phyloP scores from a whole-genome alignment of 2,888 invertebrate species.

The Lamproptera curius region DNA sequence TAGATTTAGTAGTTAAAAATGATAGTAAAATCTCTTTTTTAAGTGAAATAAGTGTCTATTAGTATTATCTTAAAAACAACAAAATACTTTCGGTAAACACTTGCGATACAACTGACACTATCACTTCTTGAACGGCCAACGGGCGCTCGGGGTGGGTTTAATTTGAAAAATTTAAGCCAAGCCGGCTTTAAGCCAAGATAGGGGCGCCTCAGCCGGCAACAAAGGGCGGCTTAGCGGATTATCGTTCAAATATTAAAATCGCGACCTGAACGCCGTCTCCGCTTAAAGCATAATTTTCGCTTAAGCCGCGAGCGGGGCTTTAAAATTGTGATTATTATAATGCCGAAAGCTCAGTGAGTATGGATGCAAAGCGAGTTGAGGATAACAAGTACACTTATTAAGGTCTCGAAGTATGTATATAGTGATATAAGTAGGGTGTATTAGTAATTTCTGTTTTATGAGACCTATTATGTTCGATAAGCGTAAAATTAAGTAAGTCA shows the following conservation, averaged over 20 bases:
- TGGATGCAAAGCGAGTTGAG: too few species aligned
- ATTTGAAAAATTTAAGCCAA: conserved; percentile 8
- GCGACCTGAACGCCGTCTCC: conserved; percentile 13
- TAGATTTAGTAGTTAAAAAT: background rate
- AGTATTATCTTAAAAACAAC: background rate
- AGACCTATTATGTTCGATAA: too few species aligned
- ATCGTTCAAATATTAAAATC: conserved; percentile 37
- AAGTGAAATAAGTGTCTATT: background rate
- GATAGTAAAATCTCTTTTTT: background rate
- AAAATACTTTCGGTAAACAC: background rate
- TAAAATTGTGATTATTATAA: background rate
- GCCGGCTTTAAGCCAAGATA: conserved; percentile 10
- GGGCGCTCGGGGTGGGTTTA: conserved; percentile 4
- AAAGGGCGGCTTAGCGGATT: conserved; percentile 28
- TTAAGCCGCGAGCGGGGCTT: conserved; percentile 2
- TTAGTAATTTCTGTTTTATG: too few species aligned
- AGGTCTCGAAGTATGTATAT: too few species aligned
- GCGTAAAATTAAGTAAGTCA: too few species aligned
- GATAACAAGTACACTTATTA: too few species aligned
- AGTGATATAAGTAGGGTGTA: too few species aligned
- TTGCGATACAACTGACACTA: background rate
- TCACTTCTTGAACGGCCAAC: background rate
- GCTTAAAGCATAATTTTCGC: conserved; percentile 5
- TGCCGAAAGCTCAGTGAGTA: background rate
- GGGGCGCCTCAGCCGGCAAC: conserved; percentile 18